Base-by-base conservation (phyloP, 2,888 invertebrate species). In the Tenthredo amoena region DNA sequence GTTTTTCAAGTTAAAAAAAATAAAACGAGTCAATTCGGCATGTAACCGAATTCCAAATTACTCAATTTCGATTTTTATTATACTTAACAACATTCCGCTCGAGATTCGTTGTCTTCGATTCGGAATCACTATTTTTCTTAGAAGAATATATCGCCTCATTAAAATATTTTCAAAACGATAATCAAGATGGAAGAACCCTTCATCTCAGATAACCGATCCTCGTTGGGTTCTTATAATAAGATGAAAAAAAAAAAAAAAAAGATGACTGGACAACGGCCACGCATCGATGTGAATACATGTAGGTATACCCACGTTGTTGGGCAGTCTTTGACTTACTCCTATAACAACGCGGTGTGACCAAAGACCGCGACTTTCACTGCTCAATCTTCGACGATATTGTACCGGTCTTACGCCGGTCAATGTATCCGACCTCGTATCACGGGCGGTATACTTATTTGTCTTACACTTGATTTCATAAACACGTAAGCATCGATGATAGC, bases 331-430 rank as follows among this genome's bases (percentile, higher is more conserved):
- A 74, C 72, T 21, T 77, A 31, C 50, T n/a, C 72, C 43, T 31
- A 50, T 47, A 40, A 81, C 81, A 58, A 62, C 81, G 62, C 58
- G n/a, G 40, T 81, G 81, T 37, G 62, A 81, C 81, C 81, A 62
- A 81, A 81, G 81, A 62, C 81, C 37, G 81, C 58, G 58, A 81
- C 81, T 81, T 81, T 81, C 81, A 81, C 81, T 81, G 81, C 58
- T 81, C 81, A 58, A 81, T 81, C 81, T 62, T 21, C 81, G 40
- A 81, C 62, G 21, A 81, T 81, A 81, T 81, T 62, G 58, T 81
- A 81, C 81, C 81, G 62, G 81, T 81, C 62, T 81, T 81, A 81
- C 81, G 81, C 81, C 40, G 79, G 79, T 81, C 79, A 81, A 81
- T 7, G 58, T 81, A 81, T 81, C 62, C 81, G 81, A 81, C 81